phyloP scores from a whole-genome alignment of 2,113 vertebrate genomes.

The Egretta garzetta region DNA sequence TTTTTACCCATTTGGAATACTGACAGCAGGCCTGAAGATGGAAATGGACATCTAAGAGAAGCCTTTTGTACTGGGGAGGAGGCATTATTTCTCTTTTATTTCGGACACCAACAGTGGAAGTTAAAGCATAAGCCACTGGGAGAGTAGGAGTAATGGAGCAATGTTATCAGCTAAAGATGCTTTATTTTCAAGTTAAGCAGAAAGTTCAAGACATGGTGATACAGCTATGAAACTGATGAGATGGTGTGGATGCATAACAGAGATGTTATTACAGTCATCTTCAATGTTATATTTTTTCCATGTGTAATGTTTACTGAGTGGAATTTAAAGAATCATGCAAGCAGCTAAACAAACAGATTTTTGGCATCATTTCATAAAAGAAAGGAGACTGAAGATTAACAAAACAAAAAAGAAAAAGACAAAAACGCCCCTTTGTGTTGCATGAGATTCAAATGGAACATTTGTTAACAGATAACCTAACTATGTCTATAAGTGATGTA shows the following conservation, averaged over 20 bases:
- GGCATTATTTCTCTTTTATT: not conserved
- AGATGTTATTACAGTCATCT: not conserved
- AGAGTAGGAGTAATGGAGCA: not conserved
- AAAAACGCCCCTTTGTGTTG: not conserved
- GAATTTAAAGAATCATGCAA: not conserved
- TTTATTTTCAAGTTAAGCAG: not conserved
- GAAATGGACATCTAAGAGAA: not conserved
- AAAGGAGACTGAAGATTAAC: not conserved
- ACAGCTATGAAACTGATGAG: slow-evolving; percentile 16
- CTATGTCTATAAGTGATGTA: not conserved
- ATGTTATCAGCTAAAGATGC: not conserved
- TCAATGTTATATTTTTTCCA: slow-evolving; percentile 22
- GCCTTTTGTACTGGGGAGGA: not conserved
- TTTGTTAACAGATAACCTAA: not conserved
- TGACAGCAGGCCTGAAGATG: not conserved
- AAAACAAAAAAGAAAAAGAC: not conserved
- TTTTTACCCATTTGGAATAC: not conserved
- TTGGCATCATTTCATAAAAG: not conserved
- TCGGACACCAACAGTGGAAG: not conserved
- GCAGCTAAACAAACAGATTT: slow-evolving; percentile 37
- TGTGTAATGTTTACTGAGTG: not conserved
- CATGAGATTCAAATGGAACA: not conserved
- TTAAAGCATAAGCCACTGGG: not conserved
- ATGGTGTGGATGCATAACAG: not conserved
- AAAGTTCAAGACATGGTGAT: not conserved